phyloP scores from a whole-genome alignment of 1,140 invertebrate genomes.

The Drosophila neocordata region DNA sequence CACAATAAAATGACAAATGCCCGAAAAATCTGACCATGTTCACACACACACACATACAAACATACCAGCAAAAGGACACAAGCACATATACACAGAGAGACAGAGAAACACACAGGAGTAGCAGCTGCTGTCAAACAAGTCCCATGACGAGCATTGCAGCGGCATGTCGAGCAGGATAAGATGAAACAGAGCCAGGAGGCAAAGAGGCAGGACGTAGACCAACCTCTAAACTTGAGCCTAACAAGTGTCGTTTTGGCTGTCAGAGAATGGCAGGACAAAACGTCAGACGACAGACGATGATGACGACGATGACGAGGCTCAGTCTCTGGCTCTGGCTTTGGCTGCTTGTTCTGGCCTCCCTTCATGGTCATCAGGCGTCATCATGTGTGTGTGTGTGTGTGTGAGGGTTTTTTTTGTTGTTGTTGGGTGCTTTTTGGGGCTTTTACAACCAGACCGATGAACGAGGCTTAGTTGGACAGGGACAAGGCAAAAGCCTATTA shows the following conservation, averaged over 20 bases:
- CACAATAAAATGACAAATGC: conserved; percentile 79
- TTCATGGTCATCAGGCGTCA: conserved; percentile 48
- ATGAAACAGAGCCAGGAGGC: background rate
- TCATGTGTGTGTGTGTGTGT: background rate
- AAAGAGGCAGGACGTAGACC: conserved; percentile 13
- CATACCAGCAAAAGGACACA: background rate
- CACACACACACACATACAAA: conserved; percentile 40
- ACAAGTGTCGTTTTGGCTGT: conserved; percentile 74
- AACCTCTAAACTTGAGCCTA: conserved; percentile 64
- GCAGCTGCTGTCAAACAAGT: conserved; percentile 74
- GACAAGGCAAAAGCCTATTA: conserved; percentile 71
- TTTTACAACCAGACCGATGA: conserved; percentile 48
- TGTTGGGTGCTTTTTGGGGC: conserved; percentile 7
- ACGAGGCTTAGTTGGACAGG: conserved; percentile 43
- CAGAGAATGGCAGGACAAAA: conserved; percentile 45
- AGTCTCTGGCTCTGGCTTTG: conserved; percentile 25
- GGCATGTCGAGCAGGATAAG: conserved; percentile 40
- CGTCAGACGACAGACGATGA: conserved; percentile 9
- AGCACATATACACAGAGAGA: conserved; percentile 3
- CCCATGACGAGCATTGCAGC: conserved; percentile 70
- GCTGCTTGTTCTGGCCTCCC: conserved; percentile 19
- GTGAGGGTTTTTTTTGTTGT: background rate
- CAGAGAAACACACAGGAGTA: conserved; percentile 25
- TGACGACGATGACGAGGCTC: background rate
- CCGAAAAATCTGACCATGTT: conserved; percentile 73